Evolutionary conservation across 1,140 invertebrate genomes (phyloP).

Genomic region (Campodea augens): DNA sequence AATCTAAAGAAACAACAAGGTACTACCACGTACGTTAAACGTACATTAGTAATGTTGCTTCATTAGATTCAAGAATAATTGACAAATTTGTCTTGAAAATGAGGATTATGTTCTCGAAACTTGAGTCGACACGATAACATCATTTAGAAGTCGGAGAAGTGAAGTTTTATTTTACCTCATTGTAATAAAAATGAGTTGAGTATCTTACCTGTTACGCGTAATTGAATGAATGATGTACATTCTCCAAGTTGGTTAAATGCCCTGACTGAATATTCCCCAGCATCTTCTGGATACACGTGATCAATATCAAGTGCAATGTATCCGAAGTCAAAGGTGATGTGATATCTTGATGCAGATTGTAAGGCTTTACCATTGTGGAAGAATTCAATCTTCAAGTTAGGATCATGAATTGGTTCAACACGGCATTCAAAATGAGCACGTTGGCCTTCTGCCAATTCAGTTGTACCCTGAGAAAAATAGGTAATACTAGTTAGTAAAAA

Average conservation of each 20-base stretch:
- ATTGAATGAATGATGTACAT: constrained; percentile 56
- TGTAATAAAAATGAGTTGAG: not conserved
- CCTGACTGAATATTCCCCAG: constrained; percentile 77
- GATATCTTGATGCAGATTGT: constrained; percentile 67
- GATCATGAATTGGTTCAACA: constrained; percentile 77
- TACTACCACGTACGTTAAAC: too few species aligned
- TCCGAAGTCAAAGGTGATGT: constrained; percentile 88
- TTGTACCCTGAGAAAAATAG: constrained; percentile 46
- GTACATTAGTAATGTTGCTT: too few species aligned
- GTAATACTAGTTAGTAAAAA: too few species aligned
- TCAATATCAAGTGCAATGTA: constrained; percentile 82
- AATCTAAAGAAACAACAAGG: too few species aligned
- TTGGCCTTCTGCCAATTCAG: constrained; percentile 63
- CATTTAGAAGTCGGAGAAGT: too few species aligned
- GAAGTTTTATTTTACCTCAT: too few species aligned
- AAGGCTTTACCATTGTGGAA: constrained; percentile 77
- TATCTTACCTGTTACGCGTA: constrained; percentile 37
- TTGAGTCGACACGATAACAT: too few species aligned
- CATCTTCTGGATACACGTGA: constrained; percentile 78
- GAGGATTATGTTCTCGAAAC: too few species aligned
- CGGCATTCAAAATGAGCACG: constrained; percentile 79
- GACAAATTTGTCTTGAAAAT: too few species aligned
- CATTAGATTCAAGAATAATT: too few species aligned
- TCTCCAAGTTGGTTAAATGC: constrained; percentile 75
- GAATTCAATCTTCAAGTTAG: constrained; percentile 74